phyloP scores from a whole-genome alignment of 2,113 vertebrate species.

The Brienomyrus brachyistius region DNA sequence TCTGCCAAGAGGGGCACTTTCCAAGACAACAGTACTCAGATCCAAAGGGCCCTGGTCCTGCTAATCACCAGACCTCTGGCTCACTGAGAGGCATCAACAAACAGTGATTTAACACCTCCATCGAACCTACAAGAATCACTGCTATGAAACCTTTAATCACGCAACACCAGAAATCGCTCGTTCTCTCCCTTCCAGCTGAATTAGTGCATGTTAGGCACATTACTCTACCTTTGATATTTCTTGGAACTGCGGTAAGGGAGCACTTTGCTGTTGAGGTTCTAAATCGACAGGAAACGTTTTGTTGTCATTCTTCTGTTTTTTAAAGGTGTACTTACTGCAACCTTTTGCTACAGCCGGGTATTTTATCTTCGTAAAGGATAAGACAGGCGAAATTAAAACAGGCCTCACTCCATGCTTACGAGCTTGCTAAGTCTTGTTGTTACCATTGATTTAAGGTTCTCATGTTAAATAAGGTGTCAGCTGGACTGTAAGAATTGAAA shows the following conservation, averaged over 20 bases:
- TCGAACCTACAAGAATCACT: background rate
- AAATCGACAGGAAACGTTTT: slow-evolving; percentile 23
- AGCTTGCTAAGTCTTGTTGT: background rate
- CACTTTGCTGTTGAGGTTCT: slow-evolving; percentile 21
- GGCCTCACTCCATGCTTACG: background rate
- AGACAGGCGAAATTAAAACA: background rate
- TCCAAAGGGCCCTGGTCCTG: background rate
- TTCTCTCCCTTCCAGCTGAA: background rate
- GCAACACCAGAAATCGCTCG: background rate
- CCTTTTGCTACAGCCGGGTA: slow-evolving; percentile 3
- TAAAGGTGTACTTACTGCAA: background rate
- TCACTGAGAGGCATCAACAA: background rate
- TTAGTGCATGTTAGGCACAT: background rate
- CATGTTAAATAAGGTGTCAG: background rate
- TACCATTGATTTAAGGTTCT: background rate
- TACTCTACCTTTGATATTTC: slow-evolving; percentile 11
- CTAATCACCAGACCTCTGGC: background rate
- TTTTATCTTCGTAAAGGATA: background rate
- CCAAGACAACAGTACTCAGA: background rate
- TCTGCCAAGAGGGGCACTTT: background rate
- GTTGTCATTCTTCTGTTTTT: background rate
- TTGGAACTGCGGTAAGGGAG: background rate
- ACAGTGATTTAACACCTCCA: background rate
- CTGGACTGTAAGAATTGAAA: background rate
- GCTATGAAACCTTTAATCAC: background rate